Conservation (phyloP, 2,888 invertebrate species). For the Deilephila porcellus region DNA sequence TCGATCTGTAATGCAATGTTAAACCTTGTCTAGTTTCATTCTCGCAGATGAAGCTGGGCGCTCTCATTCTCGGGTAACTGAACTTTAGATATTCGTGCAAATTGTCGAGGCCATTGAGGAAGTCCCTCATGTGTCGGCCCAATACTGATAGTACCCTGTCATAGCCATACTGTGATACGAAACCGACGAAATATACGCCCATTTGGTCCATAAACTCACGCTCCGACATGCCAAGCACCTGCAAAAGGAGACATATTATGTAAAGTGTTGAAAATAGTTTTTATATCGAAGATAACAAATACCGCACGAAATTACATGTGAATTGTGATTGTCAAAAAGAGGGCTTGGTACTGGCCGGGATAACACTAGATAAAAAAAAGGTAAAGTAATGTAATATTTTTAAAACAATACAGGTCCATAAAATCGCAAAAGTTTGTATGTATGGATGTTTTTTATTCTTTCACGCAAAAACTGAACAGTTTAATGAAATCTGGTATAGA, state of each 20-base stretch:
- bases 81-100: constrained; percentile 98
- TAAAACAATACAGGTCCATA: too few relatives aligned
- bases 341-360: too few relatives aligned
- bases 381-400: too few relatives aligned
- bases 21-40: constrained; percentile 96
- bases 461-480: too few relatives aligned
- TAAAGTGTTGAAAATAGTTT: too few relatives aligned
- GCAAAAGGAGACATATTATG: constrained; percentile 37
- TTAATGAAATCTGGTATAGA: too few relatives aligned
- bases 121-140: constrained; percentile 97
- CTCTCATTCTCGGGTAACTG: constrained; percentile 94
- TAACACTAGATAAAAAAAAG: too few relatives aligned
- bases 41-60: constrained; percentile 98
- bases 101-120: constrained; percentile 97
- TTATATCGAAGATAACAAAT: too few relatives aligned
- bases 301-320: too few relatives aligned
- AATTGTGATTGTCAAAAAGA: too few relatives aligned
- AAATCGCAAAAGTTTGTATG: too few relatives aligned
- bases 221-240: constrained; percentile 95
- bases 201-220: constrained; percentile 96
- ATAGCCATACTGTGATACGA: constrained; percentile 97
- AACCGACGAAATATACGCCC: constrained; percentile 97
- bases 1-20: constrained; percentile 96
- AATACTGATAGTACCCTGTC: constrained; percentile 95
- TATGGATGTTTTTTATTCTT: too few relatives aligned